These are phyloP conservation scores for Tauraco erythrolophus DNA, from an alignment of 2,113 vertebrate species.

Conservation along the genomic window DNA sequence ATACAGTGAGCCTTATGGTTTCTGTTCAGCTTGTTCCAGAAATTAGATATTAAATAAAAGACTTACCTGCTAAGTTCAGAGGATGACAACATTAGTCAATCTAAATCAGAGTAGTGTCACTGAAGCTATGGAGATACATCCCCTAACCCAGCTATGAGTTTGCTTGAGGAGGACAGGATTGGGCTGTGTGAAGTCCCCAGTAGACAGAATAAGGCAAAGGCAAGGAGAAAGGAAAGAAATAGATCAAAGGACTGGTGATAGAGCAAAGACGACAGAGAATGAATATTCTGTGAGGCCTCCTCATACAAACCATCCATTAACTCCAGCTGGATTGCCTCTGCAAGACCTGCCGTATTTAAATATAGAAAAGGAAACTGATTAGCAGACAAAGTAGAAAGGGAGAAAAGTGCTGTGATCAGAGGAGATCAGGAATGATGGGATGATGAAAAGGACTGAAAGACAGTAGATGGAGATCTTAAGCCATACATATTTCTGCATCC, in stretches of 20 bases:
- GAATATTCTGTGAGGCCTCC: neutral
- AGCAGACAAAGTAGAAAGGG: neutral
- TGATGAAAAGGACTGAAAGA: neutral
- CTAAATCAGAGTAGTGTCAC: neutral
- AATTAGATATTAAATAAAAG: neutral
- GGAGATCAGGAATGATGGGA: neutral
- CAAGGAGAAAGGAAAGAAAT: neutral
- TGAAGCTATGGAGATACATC: neutral
- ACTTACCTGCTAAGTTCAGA: neutral
- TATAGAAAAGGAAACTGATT: neutral
- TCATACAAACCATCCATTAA: neutral
- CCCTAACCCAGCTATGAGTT: neutral
- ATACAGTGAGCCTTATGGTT: neutral
- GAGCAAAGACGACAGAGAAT: neutral
- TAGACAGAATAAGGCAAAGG: neutral
- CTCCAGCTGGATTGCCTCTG: neutral
- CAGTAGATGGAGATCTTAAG: neutral
- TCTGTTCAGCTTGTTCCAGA: neutral
- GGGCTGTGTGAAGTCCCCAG: neutral
- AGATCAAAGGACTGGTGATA: neutral
- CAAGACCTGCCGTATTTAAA: neutral
- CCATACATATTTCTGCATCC: neutral
- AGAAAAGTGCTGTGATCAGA: neutral
- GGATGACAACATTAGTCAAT: neutral
- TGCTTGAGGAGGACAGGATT: neutral